Conservation (phyloP, 1,140 invertebrate genomes). For the Thalassaphorura encarpata region DNA sequence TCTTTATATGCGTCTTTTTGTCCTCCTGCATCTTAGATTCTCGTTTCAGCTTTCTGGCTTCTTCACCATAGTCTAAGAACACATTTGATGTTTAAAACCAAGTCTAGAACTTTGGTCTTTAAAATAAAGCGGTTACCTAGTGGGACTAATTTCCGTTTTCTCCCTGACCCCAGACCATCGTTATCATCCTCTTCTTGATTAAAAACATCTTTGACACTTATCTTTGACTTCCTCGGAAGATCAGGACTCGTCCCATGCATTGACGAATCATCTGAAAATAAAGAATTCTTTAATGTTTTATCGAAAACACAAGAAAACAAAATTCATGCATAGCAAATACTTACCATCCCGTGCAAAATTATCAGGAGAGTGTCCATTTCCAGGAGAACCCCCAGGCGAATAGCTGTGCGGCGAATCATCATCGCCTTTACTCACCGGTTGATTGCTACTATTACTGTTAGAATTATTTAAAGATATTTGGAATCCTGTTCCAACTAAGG, state of each 20-base stretch:
- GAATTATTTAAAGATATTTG: constrained; percentile 15
- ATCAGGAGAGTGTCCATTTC: constrained; percentile 19
- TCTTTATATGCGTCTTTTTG: constrained; percentile 91
- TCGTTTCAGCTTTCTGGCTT: constrained; percentile 52
- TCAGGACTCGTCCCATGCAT: constrained; percentile 25
- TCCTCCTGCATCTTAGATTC: constrained; percentile 78
- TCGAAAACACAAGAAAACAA: not conserved
- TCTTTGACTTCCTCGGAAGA: constrained; percentile 55
- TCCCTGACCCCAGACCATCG: constrained; percentile 43
- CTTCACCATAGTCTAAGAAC: constrained; percentile 39
- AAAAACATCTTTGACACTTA: constrained; percentile 80
- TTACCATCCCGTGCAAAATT: constrained; percentile 9
- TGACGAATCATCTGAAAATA: constrained; percentile 26
- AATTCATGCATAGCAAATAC: not conserved
- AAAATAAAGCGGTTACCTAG: constrained; percentile 49
- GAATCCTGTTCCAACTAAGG: constrained; percentile 24
- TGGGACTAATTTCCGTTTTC: constrained; percentile 74
- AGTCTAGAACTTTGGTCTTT: not conserved
- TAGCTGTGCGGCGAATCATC: constrained; percentile 29
- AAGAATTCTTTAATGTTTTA: not conserved
- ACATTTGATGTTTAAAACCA: not conserved
- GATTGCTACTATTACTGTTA: not conserved
- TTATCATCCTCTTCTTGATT: constrained; percentile 82
- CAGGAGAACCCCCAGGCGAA: constrained; percentile 20
- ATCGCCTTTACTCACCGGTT: constrained; percentile 8